phyloP scores from a whole-genome alignment of 2,888 invertebrate genomes.

The Galerucella pusilla region DNA sequence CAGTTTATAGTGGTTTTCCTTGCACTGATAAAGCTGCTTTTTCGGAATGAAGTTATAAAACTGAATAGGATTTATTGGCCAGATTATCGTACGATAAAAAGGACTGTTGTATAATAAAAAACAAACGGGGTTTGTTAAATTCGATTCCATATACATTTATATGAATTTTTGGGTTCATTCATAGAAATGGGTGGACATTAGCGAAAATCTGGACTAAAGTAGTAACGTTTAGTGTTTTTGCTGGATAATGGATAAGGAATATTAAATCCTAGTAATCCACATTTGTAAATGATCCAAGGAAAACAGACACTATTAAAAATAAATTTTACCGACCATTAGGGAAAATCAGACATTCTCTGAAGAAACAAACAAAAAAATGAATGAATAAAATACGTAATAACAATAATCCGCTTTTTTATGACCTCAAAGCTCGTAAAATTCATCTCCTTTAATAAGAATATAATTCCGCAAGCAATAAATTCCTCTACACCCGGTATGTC shows the following conservation, averaged over 20 bases:
- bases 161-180: neutral
- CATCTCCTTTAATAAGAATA: conserved; percentile 11
- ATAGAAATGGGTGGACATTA: no score
- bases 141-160: neutral
- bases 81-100: conserved; percentile 22
- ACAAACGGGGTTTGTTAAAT: neutral
- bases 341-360: no score
- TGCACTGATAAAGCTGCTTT: conserved; percentile 23
- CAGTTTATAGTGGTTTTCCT: conserved; percentile 21
- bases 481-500: conserved; percentile 15
- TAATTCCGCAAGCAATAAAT: conserved; percentile 19
- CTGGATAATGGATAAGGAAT: no score
- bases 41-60: conserved; percentile 22
- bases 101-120: conserved; percentile 4
- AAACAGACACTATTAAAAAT: no score
- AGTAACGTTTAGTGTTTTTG: no score
- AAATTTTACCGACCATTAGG: no score
- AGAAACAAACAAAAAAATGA: neutral
- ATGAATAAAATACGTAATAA: conserved; percentile 1
- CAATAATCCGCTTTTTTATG: neutral
- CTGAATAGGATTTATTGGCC: conserved; percentile 20
- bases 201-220: no score
- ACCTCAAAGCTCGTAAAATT: neutral
- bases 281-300: no score
- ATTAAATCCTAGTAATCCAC: no score